These are phyloP conservation scores for Ophthalmolycus amberensis DNA, from an alignment of 2,113 vertebrate species.

Conservation along the genomic window DNA sequence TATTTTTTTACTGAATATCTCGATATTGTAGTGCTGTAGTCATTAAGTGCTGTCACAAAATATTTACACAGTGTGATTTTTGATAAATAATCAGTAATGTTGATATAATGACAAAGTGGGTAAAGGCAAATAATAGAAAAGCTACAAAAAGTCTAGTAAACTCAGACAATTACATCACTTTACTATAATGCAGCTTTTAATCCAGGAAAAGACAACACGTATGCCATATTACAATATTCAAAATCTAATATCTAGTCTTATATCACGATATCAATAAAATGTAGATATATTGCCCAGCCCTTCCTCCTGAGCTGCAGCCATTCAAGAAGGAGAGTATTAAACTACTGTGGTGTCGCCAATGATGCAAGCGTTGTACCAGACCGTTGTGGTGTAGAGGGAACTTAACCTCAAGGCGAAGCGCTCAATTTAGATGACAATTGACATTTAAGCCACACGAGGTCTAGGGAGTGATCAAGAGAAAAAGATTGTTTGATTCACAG, in stretches of 20 bases:
- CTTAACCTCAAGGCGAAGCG: neutral
- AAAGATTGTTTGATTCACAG: neutral
- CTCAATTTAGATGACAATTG: neutral
- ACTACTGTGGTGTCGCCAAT: neutral
- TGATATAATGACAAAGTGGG: neutral
- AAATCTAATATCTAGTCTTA: too few relatives aligned
- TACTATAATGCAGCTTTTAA: too few relatives aligned
- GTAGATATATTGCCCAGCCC: too few relatives aligned
- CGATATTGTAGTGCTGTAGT: neutral
- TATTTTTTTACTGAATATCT: neutral
- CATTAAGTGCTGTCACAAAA: neutral
- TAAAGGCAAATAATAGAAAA: neutral
- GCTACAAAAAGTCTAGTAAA: too few relatives aligned
- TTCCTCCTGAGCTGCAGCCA: neutral
- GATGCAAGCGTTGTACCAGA: neutral
- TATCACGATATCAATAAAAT: too few relatives aligned
- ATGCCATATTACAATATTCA: too few relatives aligned
- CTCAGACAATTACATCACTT: too few relatives aligned
- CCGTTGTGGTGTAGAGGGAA: neutral
- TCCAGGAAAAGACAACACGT: too few relatives aligned
- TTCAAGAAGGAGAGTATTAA: neutral
- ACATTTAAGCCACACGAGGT: neutral
- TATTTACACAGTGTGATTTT: neutral
- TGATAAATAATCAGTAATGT: neutral
- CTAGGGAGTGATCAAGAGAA: constrained; percentile 3